phyloP scores from a whole-genome alignment of 2,888 invertebrate genomes.

The Perizoma flavofasciatum region DNA sequence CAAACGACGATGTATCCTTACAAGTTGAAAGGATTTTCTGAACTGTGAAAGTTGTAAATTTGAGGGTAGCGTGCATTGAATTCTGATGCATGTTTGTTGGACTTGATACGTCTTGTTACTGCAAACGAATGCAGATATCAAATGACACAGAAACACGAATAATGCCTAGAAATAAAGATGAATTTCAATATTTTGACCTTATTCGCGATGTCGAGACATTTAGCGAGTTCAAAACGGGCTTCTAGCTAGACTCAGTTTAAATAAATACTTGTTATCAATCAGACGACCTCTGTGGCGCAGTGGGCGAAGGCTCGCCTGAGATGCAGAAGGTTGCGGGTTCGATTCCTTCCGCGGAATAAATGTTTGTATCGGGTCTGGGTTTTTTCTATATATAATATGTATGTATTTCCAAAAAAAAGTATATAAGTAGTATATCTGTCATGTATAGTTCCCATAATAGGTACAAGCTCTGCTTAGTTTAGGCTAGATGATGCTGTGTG shows the following conservation, averaged over 20 bases:
- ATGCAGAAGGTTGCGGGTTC: too few species aligned
- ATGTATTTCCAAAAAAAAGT: too few species aligned
- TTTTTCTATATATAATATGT: too few species aligned
- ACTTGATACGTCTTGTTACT: conserved; percentile 8
- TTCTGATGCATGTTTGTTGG: not conserved
- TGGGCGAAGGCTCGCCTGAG: too few species aligned
- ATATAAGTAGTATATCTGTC: too few species aligned
- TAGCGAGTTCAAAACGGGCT: not conserved
- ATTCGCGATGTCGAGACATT: conserved; percentile 3
- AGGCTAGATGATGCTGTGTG: too few species aligned
- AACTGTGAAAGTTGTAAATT: conserved; percentile 16
- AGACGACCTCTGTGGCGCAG: too few species aligned
- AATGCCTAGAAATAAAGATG: conserved; percentile 6
- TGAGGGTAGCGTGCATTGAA: conserved; percentile 1
- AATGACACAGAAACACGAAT: conserved; percentile 36
- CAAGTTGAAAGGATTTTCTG: conserved; percentile 19
- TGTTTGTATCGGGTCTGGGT: too few species aligned
- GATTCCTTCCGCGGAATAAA: too few species aligned
- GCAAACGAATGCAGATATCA: conserved; percentile 20
- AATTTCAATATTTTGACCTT: conserved; percentile 8
- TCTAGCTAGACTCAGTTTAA: not conserved
- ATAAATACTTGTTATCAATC: not conserved
- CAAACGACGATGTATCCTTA: conserved; percentile 27
- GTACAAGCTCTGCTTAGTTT: too few species aligned
- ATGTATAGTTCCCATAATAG: too few species aligned